Base-by-base conservation (phyloP, 2,797 vertebrate genomes). In the Coregonus sp. region DNA sequence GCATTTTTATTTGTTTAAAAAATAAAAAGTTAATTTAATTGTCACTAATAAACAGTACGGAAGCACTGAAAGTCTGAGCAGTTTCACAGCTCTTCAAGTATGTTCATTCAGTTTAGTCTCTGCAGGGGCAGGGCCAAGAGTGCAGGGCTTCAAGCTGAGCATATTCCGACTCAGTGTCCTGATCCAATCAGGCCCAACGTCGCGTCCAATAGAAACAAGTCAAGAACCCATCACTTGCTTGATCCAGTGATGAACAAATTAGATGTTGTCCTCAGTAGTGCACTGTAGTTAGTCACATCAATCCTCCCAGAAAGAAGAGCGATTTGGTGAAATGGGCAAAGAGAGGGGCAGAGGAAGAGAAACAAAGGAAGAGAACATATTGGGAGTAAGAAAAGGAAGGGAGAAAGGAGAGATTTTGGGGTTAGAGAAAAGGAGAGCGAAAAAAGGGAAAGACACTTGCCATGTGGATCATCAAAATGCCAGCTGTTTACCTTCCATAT, bases 1-100 rank as follows among this genome's bases (percentile, higher is more conserved):
- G 91, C 78, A 92, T 93, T 93, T 96, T 95, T 95, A 96, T 96
- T 94, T 79, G 80, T 93, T 79, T 90, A 86, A 91, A 93, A 93
- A 93, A 92, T 87, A 89, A 91, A 92, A 92, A 86, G 93, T 92
- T 89, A 93, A 96, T 92, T 92, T 93, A 86, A 93, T 92, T 86
- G 89, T 92, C 89, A 94, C 96, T 95, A 96, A 95, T 95, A 96
- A 97, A 97, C 96, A 95, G 95, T 96, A 96, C 95, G 96, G 97
- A 98, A 98, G 97, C 97, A 97, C 96, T 97, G 96, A 96, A 92
- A 96, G 95, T 94, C 94, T 96, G 96, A 98, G 97, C 96, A 94
- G 92, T 87, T 91, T 77, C 91, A 93, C 90, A 87, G 93, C 97
- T 99, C 97, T 99, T 98, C 97, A 99, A 98, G 97, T 99, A 98